These are phyloP conservation scores for Python bivittatus DNA, from an alignment of 2,113 vertebrate genomes.

Conservation along the genomic window DNA sequence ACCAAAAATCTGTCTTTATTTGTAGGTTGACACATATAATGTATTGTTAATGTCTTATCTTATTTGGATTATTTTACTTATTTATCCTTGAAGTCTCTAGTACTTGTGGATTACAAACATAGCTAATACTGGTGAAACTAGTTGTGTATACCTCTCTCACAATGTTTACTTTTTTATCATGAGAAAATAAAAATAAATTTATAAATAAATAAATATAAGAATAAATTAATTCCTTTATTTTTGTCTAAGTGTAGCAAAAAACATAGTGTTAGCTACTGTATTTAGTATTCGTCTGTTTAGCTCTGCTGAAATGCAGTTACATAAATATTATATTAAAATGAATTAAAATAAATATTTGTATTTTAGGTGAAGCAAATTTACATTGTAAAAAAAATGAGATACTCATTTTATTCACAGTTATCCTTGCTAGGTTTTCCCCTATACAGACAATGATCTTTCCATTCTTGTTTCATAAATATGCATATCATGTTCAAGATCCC, in stretches of 20 bases:
- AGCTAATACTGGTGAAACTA: not conserved
- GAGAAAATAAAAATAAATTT: not conserved
- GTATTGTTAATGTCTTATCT: not conserved
- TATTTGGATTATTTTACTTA: not conserved
- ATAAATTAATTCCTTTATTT: not conserved
- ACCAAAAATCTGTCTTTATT: not conserved
- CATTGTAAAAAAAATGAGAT: conserved; percentile 64
- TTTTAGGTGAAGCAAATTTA: conserved; percentile 69
- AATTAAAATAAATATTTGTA: conserved; percentile 73
- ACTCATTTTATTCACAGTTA: conserved; percentile 63
- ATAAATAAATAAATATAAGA: not conserved
- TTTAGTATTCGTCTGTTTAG: not conserved
- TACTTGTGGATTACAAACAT: not conserved
- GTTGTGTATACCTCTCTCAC: not conserved
- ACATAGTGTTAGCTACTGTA: not conserved
- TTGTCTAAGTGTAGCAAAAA: not conserved
- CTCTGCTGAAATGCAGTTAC: conserved; percentile 16
- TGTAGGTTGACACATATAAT: not conserved
- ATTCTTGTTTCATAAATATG: conserved; percentile 74
- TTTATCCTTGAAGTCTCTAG: not conserved
- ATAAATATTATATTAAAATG: conserved; percentile 70
- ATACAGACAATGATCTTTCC: conserved; percentile 71
- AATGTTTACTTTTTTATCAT: not conserved
- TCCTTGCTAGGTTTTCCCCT: conserved; percentile 65
- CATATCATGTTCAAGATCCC: conserved; percentile 72